These are phyloP conservation scores for Cyrtorhinus lividipennis DNA, from an alignment of 1,140 invertebrate species.

Conservation along the genomic window DNA sequence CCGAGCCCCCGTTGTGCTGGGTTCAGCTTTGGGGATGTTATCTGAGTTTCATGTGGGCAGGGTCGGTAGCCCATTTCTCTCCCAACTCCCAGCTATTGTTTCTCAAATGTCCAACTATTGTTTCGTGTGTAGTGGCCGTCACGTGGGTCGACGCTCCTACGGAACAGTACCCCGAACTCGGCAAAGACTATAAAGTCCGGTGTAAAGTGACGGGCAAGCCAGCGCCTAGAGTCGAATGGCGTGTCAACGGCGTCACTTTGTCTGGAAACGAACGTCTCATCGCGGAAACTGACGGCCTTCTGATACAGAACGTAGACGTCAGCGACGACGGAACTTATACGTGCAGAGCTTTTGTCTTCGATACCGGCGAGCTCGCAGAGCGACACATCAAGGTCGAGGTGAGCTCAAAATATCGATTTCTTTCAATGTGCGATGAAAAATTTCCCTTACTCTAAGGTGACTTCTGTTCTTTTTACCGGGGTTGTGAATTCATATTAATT, in stretches of 20 bases:
- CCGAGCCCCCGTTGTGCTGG: no score
- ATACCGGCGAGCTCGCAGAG: slow-evolving; percentile 59
- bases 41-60: no score
- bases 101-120: slow-evolving; percentile 14
- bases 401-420: slow-evolving; percentile 20
- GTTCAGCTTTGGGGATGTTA: no score
- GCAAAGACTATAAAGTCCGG: slow-evolving; percentile 55
- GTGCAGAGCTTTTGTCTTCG: slow-evolving; percentile 63
- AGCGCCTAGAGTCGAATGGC: slow-evolving; percentile 67
- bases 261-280: slow-evolving; percentile 51
- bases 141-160: slow-evolving; percentile 70
- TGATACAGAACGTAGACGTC: slow-evolving; percentile 61
- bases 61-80: no score
- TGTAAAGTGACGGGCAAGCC: slow-evolving; percentile 76
- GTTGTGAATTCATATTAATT: no score
- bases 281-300: slow-evolving; percentile 55
- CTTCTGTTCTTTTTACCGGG: no score
- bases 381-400: slow-evolving; percentile 65
- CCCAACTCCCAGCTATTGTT: no score
- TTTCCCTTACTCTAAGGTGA: no score
- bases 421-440: no score
- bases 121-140: slow-evolving; percentile 62
- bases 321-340: slow-evolving; percentile 72
- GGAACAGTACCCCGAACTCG: slow-evolving; percentile 66
- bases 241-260: slow-evolving; percentile 49